Evolutionary conservation across 2,113 vertebrate species (phyloP).

Genomic region (Caranx melampygus): DNA sequence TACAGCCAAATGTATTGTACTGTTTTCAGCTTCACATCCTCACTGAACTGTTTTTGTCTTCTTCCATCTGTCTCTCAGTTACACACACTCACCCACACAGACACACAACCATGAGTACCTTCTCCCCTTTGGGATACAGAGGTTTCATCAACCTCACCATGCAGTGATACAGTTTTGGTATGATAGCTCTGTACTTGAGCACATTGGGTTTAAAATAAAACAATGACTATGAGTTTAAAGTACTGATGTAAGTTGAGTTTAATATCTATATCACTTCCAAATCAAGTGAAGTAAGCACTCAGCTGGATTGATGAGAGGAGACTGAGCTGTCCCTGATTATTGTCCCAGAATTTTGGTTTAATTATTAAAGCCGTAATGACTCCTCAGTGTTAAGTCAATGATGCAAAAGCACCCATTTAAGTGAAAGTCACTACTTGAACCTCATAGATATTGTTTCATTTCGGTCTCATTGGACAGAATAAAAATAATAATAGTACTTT

Average conservation of each 20-base stretch:
- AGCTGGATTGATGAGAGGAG: too few species aligned
- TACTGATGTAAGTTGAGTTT: conserved; percentile 6
- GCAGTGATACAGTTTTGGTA: conserved; percentile 6
- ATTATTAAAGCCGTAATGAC: too few species aligned
- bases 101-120: background rate
- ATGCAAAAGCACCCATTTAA: background rate
- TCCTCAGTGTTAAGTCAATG: too few species aligned
- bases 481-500: background rate
- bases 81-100: background rate
- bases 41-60: background rate
- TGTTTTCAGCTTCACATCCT: conserved; percentile 20
- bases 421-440: background rate
- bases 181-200: background rate
- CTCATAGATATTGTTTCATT: background rate
- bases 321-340: too few species aligned
- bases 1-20: conserved; percentile 44
- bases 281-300: too few species aligned
- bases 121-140: background rate
- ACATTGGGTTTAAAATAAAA: conserved; percentile 9
- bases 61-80: background rate
- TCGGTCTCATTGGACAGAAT: background rate
- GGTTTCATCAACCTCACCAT: conserved; percentile 22
- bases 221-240: conserved; percentile 4
- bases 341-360: too few species aligned
- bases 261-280: background rate